phyloP scores from a whole-genome alignment of 2,888 invertebrate species.

The Laspeyria flexula region DNA sequence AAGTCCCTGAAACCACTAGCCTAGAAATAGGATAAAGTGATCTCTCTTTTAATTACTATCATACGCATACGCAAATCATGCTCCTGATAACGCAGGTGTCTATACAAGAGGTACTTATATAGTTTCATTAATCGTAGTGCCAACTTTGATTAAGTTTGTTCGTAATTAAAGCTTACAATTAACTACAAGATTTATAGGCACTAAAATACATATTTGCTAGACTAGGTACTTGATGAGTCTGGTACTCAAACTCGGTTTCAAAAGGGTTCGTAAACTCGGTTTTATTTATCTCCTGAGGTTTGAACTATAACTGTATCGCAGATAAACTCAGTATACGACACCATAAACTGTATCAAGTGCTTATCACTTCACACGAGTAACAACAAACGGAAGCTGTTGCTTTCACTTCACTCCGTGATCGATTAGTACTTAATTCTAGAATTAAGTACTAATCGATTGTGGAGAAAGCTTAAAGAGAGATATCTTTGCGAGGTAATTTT shows the following conservation, averaged over 20 bases:
- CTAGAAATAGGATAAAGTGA: too few species aligned
- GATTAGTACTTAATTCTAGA: conserved; percentile 1
- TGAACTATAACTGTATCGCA: conserved; percentile 9
- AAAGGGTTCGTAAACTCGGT: not conserved
- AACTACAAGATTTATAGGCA: too few species aligned
- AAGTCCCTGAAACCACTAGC: too few species aligned
- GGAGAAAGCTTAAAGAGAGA: too few species aligned
- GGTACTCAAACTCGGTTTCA: not conserved
- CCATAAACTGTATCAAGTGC: conserved; percentile 23
- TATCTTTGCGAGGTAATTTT: too few species aligned
- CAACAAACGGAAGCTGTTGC: conserved; percentile 21
- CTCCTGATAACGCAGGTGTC: too few species aligned
- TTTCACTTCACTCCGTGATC: conserved; percentile 4
- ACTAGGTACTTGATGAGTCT: too few species aligned
- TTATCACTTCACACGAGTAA: conserved; percentile 29
- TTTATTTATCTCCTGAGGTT: conserved; percentile 25
- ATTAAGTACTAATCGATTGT: too few species aligned
- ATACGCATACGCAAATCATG: too few species aligned
- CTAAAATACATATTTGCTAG: not conserved
- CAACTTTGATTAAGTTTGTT: not conserved
- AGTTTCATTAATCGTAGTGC: not conserved
- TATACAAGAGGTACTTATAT: too few species aligned
- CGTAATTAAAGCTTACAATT: not conserved
- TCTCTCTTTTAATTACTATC: too few species aligned
- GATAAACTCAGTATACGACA: conserved; percentile 19